Percentiles rank a stretch among this genome's conserved stretches.
Evolutionary conservation across 2,888 invertebrate species (phyloP).

Genomic region (Oasisia sp.): DNA sequence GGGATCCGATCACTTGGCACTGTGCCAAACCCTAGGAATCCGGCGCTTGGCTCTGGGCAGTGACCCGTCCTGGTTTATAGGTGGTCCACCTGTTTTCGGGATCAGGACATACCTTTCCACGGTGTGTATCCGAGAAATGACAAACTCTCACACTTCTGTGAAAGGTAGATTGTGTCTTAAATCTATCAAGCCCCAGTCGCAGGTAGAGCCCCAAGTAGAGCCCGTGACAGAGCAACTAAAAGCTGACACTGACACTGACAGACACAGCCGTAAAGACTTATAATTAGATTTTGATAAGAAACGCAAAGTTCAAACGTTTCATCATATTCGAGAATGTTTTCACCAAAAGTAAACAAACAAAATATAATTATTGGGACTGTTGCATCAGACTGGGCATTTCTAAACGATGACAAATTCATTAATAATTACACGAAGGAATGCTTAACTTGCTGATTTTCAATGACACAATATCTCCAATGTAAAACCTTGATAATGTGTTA

Average conservation of each 20-base stretch:
- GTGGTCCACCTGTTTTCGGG: slow-evolving; percentile 7
- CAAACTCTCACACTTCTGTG: neutral
- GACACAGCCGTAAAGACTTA: neutral
- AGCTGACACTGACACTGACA: neutral
- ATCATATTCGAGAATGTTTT: neutral
- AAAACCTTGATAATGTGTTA: neutral
- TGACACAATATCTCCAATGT: neutral
- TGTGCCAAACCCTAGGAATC: neutral
- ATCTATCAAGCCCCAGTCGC: neutral
- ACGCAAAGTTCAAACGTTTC: neutral
- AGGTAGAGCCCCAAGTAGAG: neutral
- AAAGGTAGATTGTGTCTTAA: neutral
- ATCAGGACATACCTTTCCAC: neutral
- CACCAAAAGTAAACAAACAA: neutral
- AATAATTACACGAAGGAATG: neutral
- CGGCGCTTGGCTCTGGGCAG: neutral
- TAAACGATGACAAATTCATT: neutral
- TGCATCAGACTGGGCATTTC: neutral
- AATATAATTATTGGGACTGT: neutral
- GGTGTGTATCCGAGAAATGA: slow-evolving; percentile 1
- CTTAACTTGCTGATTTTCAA: neutral
- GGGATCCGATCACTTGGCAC: neutral
- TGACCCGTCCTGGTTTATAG: neutral
- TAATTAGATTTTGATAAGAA: neutral
- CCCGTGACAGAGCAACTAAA: neutral